Conservation (phyloP, 2,113 vertebrate genomes). For the Phainopepla nitens region DNA sequence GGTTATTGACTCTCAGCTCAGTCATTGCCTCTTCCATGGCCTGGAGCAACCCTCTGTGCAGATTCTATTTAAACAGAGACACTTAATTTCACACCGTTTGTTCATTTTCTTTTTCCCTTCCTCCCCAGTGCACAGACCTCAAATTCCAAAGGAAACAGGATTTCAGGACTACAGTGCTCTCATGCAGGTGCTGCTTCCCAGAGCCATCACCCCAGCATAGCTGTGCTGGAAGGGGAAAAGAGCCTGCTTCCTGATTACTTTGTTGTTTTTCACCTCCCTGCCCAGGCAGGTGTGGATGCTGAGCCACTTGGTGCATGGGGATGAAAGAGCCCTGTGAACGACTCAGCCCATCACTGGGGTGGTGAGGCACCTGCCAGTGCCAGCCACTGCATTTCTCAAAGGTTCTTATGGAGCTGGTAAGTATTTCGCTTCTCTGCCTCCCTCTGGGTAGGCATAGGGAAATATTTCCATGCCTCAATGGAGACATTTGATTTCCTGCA, state of each 20-base stretch:
- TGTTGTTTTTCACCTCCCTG: background rate
- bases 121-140: background rate
- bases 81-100: background rate
- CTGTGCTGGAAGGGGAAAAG: background rate
- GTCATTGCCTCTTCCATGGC: background rate
- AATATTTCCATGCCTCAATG: rapidly evolving
- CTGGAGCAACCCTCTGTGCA: background rate
- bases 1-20: background rate
- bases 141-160: background rate
- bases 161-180: rapidly evolving
- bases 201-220: background rate
- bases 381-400: background rate
- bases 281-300: background rate
- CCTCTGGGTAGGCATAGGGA: background rate
- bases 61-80: background rate
- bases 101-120: background rate
- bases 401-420: background rate
- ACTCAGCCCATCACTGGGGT: background rate
- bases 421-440: background rate
- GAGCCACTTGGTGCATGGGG: background rate
- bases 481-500: background rate
- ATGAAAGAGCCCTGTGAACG: background rate
- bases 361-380: background rate
- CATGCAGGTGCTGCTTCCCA: background rate
- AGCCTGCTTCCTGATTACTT: background rate